Conservation (phyloP, 2,797 vertebrate genomes). For the Arremon aurantiirostris region DNA sequence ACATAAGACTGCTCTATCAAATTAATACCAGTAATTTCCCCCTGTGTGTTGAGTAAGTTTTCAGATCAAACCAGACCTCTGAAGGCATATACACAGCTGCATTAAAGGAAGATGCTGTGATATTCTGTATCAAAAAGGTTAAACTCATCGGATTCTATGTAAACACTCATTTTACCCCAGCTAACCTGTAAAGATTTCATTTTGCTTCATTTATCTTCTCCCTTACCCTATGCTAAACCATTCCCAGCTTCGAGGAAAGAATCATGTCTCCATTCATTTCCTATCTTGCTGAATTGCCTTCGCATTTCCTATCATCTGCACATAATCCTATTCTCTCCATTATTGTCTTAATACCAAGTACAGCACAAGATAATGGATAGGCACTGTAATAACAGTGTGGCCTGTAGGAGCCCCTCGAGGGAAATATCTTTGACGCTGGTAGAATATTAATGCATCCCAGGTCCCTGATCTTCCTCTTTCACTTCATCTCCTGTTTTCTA, state of each 20-base stretch:
- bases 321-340: conserved; percentile 89
- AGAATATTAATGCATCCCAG: conserved; percentile 86
- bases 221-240: conserved; percentile 74
- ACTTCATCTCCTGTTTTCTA: conserved; percentile 88
- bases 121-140: conserved; percentile 72
- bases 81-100: conserved; percentile 1
- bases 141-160: conserved; percentile 74
- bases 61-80: conserved; percentile 53
- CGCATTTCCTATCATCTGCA: conserved; percentile 83
- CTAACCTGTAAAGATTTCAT: conserved; percentile 78
- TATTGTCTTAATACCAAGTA: conserved; percentile 93
- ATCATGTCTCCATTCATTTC: conserved; percentile 83
- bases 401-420: conserved; percentile 85
- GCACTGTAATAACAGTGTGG: conserved; percentile 87
- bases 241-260: conserved; percentile 74
- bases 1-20: conserved; percentile 19
- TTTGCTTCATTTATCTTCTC: conserved; percentile 79
- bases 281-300: conserved; percentile 84
- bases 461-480: conserved; percentile 80
- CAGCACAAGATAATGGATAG: conserved; percentile 90
- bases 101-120: conserved; percentile 57
- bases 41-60: conserved; percentile 1
- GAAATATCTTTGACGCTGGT: conserved; percentile 87
- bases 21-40: conserved; percentile 19
- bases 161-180: conserved; percentile 73